Evolutionary conservation across 2,113 vertebrate genomes (phyloP), one percentile per base, ranked within the genome.

Genomic region (Oncorhynchus gorbuscha): DNA sequence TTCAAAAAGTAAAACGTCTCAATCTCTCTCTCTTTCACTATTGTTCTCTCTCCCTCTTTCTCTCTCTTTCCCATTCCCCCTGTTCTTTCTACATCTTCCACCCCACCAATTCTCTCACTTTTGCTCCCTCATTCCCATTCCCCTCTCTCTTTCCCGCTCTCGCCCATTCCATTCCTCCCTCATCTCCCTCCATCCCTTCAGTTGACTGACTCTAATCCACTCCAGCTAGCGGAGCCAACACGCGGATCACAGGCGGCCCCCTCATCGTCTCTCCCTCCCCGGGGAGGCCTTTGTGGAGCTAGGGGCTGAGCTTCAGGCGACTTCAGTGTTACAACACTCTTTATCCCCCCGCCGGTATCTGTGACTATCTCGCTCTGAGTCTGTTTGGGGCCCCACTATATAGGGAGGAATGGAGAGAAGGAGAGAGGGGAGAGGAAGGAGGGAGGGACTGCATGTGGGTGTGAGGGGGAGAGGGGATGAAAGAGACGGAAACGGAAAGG

Each of bases 191-290:
- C 18, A 9, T 35, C 16, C 7, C 67, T 18, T 69, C 67, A 39
- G 30, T 69, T 49, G 35, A 70, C 69, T 45, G 69, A 22, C 69
- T 70, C 35, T 48, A 48, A 45, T 70, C 69, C 39, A 49, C 69
- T 70, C 35, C 35, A 24, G 35, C 14, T 24, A 20, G 30, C 32
- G 11, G 69, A 20, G 69, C 69, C 69, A 70, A 48, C 69, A 70
- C 39, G 18, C 69, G 6, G 69, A 69, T 39, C 30, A 69, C 26
- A 8, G 20, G 12, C 35, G 9, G 39, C 39, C 39, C 32, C 16
- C 35, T 70, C 39, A 14, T 70, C n/a, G 59, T 22, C 39, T 45
- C 69, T 70, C 4, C 69, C 39, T 49, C 69, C 45, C 69, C n/a
- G 4, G 69, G 69, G 69, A 70, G 11, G 39, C 69, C 35, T 49